A percentile compares a stretch with the other conserved stretches of the same genome.
phyloP scores from a whole-genome alignment of 2,797 vertebrate species.

The Argyrosomus regius region DNA sequence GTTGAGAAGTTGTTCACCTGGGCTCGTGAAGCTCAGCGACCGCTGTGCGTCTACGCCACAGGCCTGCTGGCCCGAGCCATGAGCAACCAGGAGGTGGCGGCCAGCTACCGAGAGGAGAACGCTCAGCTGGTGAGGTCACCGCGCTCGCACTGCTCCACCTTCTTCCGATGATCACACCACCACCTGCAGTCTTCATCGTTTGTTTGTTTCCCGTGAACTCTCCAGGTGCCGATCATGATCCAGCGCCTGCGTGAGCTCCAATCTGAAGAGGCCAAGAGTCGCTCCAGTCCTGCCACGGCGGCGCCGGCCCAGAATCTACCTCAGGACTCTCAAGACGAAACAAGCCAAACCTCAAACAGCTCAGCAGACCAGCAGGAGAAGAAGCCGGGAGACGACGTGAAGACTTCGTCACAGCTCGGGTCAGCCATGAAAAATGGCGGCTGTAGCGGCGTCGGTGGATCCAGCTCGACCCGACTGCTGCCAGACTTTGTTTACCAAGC shows the following conservation, averaged over 20 bases:
- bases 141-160: background rate
- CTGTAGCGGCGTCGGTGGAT: slow-evolving; percentile 59
- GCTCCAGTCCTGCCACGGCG: slow-evolving; percentile 79
- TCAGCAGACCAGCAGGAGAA: slow-evolving; percentile 1
- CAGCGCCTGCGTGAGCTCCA: slow-evolving; percentile 90
- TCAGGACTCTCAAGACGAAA: slow-evolving; percentile 87
- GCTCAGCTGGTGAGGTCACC: slow-evolving; percentile 87
- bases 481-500: slow-evolving; percentile 79
- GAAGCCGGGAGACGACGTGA: background rate
- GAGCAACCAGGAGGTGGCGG: slow-evolving; percentile 96
- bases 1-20: slow-evolving; percentile 94
- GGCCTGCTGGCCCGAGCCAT: slow-evolving; percentile 95
- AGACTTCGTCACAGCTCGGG: slow-evolving; percentile 56
- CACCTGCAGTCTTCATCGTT: background rate
- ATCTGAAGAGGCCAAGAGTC: slow-evolving; percentile 82
- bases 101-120: slow-evolving; percentile 93
- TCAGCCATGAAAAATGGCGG: slow-evolving; percentile 85
- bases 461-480: slow-evolving; percentile 77
- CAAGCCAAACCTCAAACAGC: slow-evolving; percentile 47
- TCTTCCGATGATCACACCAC: too few species aligned
- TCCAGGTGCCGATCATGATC: slow-evolving; percentile 93
- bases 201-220: background rate
- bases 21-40: slow-evolving; percentile 91
- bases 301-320: slow-evolving; percentile 59
- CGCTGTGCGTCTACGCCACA: slow-evolving; percentile 90